Base-by-base conservation (phyloP, 2,888 invertebrate genomes). In the Habroteleia sp. region DNA sequence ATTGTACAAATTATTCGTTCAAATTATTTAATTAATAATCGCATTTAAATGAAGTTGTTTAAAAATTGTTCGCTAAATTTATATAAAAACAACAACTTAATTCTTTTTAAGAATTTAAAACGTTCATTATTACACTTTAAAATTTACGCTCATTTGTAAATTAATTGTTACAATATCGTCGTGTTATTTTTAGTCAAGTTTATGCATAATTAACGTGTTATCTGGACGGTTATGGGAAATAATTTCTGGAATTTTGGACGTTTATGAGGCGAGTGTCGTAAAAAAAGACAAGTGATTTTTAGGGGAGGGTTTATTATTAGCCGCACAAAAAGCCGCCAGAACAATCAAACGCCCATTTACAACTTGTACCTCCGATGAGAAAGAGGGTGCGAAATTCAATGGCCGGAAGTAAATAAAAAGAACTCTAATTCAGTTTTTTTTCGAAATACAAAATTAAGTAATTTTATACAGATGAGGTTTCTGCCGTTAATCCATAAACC, bases 261-360 rank as follows among this genome's bases (percentile, higher is more conserved):
- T 48, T 48, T 48, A 48, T 13, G 14, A 6, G 20, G n/a, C 5
- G 41, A 7, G 5, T 1, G 5, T 48, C 33, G 33, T 48, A 39
- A 37, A 52, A 56, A 54, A 37, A 1, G 17, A 37, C 14, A 29
- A 54, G 39, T 23, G 39, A 39, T 54, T 54, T 54, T 39, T 11
- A 27, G 37, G 27, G 37, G 54, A 27, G 27, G 23, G 20, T 56
- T 56, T 56, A 56, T 41, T 56, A 56, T 56, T 56, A 29, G 17
- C 54, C 20, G n/a, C n/a, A 56, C 41, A 41, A 56, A 41, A 37
- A 27, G 11, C 41, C 3, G 27, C 3, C 27, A n/a, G 31, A 3
- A 56, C 54, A 56, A 56, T 56, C 54, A 56, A 56, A 56, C 11
- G 11, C n/a, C 41, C 29, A 41, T 56, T 41, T 56, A 41, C 29